Percentiles rank a stretch among this genome's conserved stretches.
Conservation (phyloP, 2,888 invertebrate genomes). For the Trachelus troglodyta region DNA sequence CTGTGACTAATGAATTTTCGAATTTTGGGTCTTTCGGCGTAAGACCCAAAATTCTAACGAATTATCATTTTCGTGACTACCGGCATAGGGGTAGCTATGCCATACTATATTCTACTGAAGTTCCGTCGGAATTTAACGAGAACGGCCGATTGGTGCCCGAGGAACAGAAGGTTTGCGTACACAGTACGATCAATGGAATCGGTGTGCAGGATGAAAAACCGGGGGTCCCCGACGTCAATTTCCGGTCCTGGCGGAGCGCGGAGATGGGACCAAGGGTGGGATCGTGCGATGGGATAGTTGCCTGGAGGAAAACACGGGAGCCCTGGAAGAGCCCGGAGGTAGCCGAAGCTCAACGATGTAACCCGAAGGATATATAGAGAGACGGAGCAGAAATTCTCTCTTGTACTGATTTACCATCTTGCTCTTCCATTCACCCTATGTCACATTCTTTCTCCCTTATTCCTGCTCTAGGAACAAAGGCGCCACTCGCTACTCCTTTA, state of each 20-base stretch:
- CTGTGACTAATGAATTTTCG: not conserved
- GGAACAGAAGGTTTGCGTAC: not conserved
- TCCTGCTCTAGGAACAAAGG: conserved; percentile 28
- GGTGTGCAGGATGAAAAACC: conserved; percentile 6
- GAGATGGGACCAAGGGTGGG: conserved; percentile 40
- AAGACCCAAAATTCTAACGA: not conserved
- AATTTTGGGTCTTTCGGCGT: not conserved
- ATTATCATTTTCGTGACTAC: not conserved
- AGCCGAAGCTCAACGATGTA: conserved; percentile 29
- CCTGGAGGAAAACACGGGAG: not conserved
- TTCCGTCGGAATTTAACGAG: not conserved
- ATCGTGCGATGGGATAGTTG: not conserved
- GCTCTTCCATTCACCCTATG: conserved; percentile 18
- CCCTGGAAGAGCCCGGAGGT: not conserved
- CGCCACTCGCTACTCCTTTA: conserved; percentile 2
- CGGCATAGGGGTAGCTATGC: not conserved
- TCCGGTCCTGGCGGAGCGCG: conserved; percentile 41
- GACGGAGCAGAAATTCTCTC: not conserved
- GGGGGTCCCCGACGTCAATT: conserved; percentile 31
- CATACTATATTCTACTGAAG: not conserved
- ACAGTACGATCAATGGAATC: not conserved
- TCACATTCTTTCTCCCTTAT: conserved; percentile 15
- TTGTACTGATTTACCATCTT: not conserved
- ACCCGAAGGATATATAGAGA: conserved; percentile 17
- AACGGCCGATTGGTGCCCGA: not conserved